Evolutionary conservation across 2,113 vertebrate species (phyloP).

Genomic region (Grus americana): DNA sequence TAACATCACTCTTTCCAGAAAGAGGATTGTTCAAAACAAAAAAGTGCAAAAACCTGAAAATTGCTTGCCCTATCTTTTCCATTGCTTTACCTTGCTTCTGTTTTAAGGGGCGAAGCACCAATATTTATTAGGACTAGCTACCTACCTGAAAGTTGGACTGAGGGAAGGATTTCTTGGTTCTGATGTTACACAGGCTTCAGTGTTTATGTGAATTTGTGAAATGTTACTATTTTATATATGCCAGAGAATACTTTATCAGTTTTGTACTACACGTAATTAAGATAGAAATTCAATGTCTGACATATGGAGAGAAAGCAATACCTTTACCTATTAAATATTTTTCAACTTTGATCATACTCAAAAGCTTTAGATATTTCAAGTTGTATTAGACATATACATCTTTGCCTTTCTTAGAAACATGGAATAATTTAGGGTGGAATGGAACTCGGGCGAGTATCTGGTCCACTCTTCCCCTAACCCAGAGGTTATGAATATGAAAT

Average conservation of each 20-base stretch:
- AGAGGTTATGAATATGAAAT: not conserved
- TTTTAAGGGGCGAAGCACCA: not conserved
- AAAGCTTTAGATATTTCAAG: not conserved
- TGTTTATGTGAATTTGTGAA: not conserved
- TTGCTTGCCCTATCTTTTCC: not conserved
- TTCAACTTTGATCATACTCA: not conserved
- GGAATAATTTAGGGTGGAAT: not conserved
- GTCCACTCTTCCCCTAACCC: not conserved
- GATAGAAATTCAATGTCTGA: not conserved
- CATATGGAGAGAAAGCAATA: not conserved
- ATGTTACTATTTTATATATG: not conserved
- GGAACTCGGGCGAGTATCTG: not conserved
- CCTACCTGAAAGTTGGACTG: not conserved
- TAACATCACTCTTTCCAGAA: not conserved
- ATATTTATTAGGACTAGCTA: not conserved
- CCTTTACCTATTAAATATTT: not conserved
- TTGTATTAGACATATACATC: not conserved
- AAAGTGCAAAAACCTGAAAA: not conserved
- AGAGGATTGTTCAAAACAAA: not conserved
- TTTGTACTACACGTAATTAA: not conserved
- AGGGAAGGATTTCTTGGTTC: not conserved
- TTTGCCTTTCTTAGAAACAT: not conserved
- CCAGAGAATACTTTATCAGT: not conserved
- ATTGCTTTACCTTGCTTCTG: not conserved
- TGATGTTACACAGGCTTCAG: not conserved